Percentiles rank a stretch among this genome's conserved stretches.
Conservation (phyloP, 1,140 invertebrate species). For the Trichogramma pretiosum region DNA sequence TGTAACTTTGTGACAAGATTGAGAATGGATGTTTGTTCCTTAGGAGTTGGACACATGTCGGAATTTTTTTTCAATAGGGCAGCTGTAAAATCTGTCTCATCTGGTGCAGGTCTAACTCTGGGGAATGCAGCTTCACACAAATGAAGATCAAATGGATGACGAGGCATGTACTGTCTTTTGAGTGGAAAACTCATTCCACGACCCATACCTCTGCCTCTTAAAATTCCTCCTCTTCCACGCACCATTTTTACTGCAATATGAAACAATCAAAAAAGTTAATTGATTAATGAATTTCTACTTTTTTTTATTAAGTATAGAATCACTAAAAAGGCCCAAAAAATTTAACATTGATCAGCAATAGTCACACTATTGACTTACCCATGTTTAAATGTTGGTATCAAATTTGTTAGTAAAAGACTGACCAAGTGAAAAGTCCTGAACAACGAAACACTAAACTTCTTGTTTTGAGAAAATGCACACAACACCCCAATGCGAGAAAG, state of each 20-base stretch:
- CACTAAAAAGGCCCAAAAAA: background rate
- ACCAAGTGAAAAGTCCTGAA: too few species aligned
- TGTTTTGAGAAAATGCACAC: too few species aligned
- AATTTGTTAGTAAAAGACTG: too few species aligned
- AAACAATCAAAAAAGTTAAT: background rate
- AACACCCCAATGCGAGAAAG: too few species aligned
- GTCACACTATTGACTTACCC: too few species aligned
- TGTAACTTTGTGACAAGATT: constrained; percentile 91
- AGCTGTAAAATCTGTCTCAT: constrained; percentile 77
- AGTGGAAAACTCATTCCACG: constrained; percentile 57
- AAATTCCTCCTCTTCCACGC: constrained; percentile 49
- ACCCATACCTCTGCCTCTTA: constrained; percentile 56
- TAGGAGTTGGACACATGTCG: constrained; percentile 79
- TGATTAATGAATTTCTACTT: background rate
- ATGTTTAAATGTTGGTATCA: too few species aligned
- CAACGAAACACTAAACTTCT: too few species aligned
- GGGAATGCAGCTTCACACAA: constrained; percentile 83
- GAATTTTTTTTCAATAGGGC: constrained; percentile 82
- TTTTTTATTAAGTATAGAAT: too few species aligned
- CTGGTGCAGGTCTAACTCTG: constrained; percentile 68
- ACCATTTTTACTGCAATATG: constrained; percentile 39
- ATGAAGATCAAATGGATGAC: constrained; percentile 84
- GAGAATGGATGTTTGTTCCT: constrained; percentile 82
- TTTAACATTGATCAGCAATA: too few species aligned
- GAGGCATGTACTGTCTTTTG: constrained; percentile 68